Evolutionary conservation across 2,888 invertebrate genomes (phyloP).

Genomic region (Drosophila mercatorum): DNA sequence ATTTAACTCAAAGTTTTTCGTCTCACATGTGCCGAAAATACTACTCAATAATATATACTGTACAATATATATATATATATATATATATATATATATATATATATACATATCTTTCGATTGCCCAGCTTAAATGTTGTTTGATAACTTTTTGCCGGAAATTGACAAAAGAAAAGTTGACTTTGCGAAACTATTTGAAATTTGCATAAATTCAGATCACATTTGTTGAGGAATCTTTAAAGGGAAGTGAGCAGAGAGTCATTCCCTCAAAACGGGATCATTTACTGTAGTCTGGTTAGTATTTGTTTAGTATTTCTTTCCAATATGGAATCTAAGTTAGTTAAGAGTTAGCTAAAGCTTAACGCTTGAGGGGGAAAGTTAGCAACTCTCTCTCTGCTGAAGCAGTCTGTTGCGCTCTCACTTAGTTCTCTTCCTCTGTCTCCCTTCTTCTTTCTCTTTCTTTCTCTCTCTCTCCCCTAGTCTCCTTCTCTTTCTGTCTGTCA

Average conservation of each 20-base stretch:
- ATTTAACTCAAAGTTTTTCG: neutral
- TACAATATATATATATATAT: neutral
- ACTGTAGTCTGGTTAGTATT: neutral
- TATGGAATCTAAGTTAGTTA: neutral
- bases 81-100: too few species aligned
- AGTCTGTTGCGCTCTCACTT: too few species aligned
- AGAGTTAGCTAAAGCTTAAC: too few species aligned
- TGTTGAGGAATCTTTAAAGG: too few species aligned
- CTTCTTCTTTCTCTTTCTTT: too few species aligned
- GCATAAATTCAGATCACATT: neutral
- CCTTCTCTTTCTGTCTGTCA: too few species aligned
- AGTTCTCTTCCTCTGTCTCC: too few species aligned
- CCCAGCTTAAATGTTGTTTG: slow-evolving; percentile 2
- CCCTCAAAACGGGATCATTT: neutral
- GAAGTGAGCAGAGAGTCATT: neutral
- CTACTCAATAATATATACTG: neutral
- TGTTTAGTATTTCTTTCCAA: neutral
- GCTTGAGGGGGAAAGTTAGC: too few species aligned
- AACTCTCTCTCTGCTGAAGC: too few species aligned
- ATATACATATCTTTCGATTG: neutral
- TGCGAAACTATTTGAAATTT: slow-evolving; percentile 1
- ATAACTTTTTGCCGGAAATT: neutral
- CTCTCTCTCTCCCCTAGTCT: too few species aligned
- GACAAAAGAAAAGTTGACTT: neutral
- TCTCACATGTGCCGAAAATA: slow-evolving; percentile 10